A percentile compares a stretch with the other conserved stretches of the same genome.
These are phyloP conservation scores for Apamea anceps DNA, from an alignment of 2,888 invertebrate genomes.

Conservation along the genomic window DNA sequence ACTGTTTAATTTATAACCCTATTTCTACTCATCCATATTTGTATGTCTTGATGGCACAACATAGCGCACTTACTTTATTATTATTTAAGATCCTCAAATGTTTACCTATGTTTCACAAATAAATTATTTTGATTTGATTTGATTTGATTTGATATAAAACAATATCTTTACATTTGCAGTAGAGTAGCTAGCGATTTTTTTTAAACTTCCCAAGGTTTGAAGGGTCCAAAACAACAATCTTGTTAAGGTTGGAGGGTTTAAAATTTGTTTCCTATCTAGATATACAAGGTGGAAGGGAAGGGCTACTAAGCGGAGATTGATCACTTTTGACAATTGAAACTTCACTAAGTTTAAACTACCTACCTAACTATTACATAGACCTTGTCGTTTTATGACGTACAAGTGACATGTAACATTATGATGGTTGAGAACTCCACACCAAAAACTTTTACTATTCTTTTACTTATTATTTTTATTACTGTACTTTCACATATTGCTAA, in stretches of 20 bases:
- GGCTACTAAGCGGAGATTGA: not conserved
- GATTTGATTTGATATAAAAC: no score
- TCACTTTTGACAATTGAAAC: not conserved
- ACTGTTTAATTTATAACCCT: no score
- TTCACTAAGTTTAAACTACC: not conserved
- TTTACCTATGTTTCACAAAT: no score
- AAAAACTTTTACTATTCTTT: not conserved
- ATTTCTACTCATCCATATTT: no score
- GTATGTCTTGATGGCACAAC: no score
- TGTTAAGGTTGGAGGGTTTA: not conserved
- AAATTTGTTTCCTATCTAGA: not conserved
- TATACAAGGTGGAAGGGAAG: not conserved
- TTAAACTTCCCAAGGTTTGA: not conserved
- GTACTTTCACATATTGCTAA: not conserved
- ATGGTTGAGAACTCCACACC: not conserved
- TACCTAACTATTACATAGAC: not conserved
- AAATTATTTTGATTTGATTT: no score
- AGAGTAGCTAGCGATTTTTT: not conserved
- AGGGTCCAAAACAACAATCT: not conserved
- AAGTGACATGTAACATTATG: not conserved
- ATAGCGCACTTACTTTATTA: no score
- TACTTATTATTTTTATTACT: not conserved
- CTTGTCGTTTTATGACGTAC: not conserved
- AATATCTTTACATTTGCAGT: not conserved
- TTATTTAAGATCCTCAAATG: no score